phyloP scores from a whole-genome alignment of 1,140 invertebrate species.

The Apolygus lucorum region DNA sequence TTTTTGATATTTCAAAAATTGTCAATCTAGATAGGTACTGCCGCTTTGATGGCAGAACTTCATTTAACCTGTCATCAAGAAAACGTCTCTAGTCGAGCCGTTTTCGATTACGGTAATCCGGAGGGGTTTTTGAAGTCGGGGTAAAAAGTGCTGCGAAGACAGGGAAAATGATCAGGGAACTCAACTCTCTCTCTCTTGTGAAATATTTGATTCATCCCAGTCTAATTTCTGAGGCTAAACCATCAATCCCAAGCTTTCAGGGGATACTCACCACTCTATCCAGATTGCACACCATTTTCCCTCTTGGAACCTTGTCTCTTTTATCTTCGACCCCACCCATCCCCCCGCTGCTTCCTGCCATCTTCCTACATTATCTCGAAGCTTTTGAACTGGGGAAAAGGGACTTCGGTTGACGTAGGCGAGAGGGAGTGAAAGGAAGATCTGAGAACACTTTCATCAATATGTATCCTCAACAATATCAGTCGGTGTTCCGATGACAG shows the following conservation, averaged over 20 bases:
- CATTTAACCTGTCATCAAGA: too few species aligned
- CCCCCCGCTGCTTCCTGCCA: neutral
- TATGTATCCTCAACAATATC: too few species aligned
- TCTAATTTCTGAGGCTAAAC: neutral
- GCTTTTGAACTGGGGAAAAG: conserved; percentile 6
- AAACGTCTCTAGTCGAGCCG: too few species aligned
- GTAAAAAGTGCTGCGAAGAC: neutral
- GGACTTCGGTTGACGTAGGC: too few species aligned
- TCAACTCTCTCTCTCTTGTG: neutral
- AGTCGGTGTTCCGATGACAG: too few species aligned
- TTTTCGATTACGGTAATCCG: too few species aligned
- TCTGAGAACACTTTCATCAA: neutral
- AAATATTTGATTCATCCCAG: conserved; percentile 4
- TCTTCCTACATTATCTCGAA: neutral
- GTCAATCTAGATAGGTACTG: too few species aligned
- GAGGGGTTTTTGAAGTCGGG: neutral
- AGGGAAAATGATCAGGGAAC: conserved; percentile 1
- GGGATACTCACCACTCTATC: conserved; percentile 15
- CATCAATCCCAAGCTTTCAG: conserved; percentile 1
- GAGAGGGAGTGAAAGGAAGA: neutral
- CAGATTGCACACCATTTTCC: neutral
- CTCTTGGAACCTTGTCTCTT: neutral
- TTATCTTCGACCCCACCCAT: neutral
- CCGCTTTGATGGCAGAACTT: too few species aligned
- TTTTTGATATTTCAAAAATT: too few species aligned